These are phyloP conservation scores for Rhaphigaster nebulosa DNA, from an alignment of 2,888 invertebrate species.

Conservation along the genomic window DNA sequence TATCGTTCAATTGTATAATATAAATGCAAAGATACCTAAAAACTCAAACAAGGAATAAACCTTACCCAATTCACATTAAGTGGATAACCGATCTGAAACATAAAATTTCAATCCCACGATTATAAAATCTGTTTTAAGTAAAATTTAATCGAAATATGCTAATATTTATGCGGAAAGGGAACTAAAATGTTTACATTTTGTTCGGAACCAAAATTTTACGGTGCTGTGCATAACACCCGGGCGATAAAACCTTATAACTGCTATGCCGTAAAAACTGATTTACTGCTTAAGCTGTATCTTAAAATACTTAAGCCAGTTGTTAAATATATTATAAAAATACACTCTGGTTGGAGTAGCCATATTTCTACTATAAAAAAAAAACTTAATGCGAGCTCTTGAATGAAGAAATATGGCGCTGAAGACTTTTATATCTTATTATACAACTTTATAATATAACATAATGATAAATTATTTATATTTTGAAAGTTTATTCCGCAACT, in stretches of 20 bases:
- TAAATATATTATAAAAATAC: slow-evolving; percentile 29
- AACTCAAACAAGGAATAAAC: neutral
- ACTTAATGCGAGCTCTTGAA: neutral
- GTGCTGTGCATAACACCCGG: neutral
- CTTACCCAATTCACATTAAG: neutral
- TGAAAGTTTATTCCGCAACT: too few species aligned
- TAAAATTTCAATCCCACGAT: neutral
- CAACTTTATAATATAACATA: neutral
- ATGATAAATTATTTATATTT: neutral
- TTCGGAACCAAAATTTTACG: neutral
- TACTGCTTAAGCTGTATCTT: slow-evolving; percentile 18
- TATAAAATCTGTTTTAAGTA: neutral
- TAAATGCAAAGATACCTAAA: neutral
- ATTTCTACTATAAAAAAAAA: neutral
- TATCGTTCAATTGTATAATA: too few species aligned
- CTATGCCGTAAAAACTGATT: slow-evolving; percentile 48
- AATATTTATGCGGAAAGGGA: neutral
- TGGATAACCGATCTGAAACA: neutral
- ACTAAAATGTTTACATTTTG: slow-evolving; percentile 20
- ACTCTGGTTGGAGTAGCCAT: neutral
- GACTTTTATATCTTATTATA: neutral
- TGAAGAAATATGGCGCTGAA: neutral
- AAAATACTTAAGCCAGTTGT: slow-evolving; percentile 34
- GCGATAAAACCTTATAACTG: slow-evolving; percentile 18
- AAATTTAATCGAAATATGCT: slow-evolving; percentile 11